Evolutionary conservation across 2,888 invertebrate species (phyloP), one percentile per base, ranked within the genome.

Genomic region (Eupithecia subumbrata): DNA sequence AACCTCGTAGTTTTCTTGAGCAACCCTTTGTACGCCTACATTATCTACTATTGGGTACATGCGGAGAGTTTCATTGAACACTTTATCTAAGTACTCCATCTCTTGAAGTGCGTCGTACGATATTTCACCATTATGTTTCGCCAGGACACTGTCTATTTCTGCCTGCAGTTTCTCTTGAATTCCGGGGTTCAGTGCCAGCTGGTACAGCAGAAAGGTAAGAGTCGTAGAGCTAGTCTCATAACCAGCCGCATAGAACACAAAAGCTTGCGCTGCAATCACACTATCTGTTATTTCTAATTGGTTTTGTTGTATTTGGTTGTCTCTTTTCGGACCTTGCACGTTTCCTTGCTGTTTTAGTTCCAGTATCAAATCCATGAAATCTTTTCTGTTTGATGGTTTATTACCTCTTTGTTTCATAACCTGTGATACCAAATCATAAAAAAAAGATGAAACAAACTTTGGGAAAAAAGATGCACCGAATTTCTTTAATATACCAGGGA

Each of bases 201-300:
- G 84, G 75, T 91, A 90, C 11, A 91, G 76, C 52, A 89, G 77
- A 69, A 88, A 92, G 0, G 90, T 77, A 79, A 94, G 85, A 0
- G 92, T 90, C 0, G 91, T 89, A 0, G 95, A 90, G 60, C 90
- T 91, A 1, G 94, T 94, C 79, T 94, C 94, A 78, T 91, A 95
- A 0, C 95, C 95, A 12, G 89, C 95, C 3, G 86, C 84, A 75
- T 92, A 94, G 80, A 95, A 94, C n/a, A 93, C 84, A 79, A 93
- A 91, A 2, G 90, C 90, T 80, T 95, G 93, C 0, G 93, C 90
- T 2, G 88, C 86, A 37, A 92, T 89, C 0, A 91, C 68, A n/a
- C 82, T 84, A 0, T 91, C 87, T 5, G 88, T 87, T 14, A 91
- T 77, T 76, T 88, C 86, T 34, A 89, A 25, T 11, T 72, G n/a